Conservation (phyloP, 1,140 invertebrate species). For the Sycobia sp. region DNA sequence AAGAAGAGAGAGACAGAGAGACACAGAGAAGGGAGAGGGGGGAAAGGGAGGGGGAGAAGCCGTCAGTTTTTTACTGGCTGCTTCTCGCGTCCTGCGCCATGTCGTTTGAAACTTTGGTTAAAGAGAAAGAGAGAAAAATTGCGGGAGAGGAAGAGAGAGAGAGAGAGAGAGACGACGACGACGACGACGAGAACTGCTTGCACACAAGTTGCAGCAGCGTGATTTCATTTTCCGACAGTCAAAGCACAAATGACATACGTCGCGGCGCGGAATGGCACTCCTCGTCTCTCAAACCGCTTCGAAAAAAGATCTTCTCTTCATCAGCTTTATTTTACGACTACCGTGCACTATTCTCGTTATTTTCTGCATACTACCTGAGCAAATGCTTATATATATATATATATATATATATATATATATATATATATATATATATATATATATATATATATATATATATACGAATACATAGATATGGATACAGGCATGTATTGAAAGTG, state of each 20-base stretch:
- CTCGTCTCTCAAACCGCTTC: not conserved
- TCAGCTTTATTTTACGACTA: conserved; percentile 20
- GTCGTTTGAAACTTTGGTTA: not conserved
- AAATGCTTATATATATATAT: too few species aligned
- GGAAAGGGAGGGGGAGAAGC: not conserved
- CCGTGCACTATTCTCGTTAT: not conserved
- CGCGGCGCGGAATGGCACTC: not conserved
- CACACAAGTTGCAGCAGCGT: conserved; percentile 2
- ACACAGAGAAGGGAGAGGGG: not conserved
- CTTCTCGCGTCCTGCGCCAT: not conserved
- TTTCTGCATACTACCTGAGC: too few species aligned
- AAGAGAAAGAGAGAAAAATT: too few species aligned
- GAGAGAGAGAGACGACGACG: not conserved
- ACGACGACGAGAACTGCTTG: not conserved
- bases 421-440: too few species aligned
- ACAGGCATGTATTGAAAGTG: too few species aligned
- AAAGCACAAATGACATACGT: conserved; percentile 23
- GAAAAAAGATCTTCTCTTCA: conserved; percentile 3
- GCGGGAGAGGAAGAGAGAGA: too few species aligned
- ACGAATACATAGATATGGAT: too few species aligned
- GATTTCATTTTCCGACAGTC: conserved; percentile 28
- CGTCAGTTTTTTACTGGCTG: not conserved
- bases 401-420: too few species aligned
- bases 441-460: too few species aligned
- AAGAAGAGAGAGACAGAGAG: too few species aligned